phyloP scores from a whole-genome alignment of 2,797 vertebrate species.

The Epinephelus awoara region DNA sequence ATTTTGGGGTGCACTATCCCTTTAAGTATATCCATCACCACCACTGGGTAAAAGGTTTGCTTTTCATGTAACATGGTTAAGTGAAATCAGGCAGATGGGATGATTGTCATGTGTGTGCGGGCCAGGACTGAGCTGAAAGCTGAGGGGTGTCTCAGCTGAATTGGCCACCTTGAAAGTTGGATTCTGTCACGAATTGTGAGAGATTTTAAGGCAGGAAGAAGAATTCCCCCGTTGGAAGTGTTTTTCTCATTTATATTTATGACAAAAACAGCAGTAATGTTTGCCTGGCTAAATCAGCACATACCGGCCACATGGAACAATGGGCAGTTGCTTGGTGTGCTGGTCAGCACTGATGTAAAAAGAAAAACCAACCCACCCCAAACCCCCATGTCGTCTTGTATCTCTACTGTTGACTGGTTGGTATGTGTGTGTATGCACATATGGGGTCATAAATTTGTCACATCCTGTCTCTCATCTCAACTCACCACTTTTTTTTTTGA shows the following conservation, averaged over 20 bases:
- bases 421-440: background rate
- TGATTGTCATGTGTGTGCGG: background rate
- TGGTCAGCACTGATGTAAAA: slow-evolving; percentile 42
- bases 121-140: slow-evolving; percentile 3
- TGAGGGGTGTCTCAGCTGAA: background rate
- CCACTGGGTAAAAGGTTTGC: background rate
- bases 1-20: no score
- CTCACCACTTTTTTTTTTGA: slow-evolving; percentile 9
- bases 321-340: slow-evolving; percentile 19
- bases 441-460: slow-evolving; percentile 46
- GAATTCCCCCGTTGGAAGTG: background rate
- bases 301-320: slow-evolving; percentile 44
- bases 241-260: slow-evolving; percentile 48
- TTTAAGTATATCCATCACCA: background rate
- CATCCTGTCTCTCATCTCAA: slow-evolving; percentile 8
- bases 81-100: slow-evolving; percentile 6
- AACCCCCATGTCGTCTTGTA: slow-evolving; percentile 16
- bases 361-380: background rate
- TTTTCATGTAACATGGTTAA: background rate
- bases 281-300: slow-evolving; percentile 19
- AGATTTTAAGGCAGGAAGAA: slow-evolving; percentile 17
- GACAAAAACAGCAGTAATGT: slow-evolving; percentile 33
- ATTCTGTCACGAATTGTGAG: slow-evolving; percentile 11
- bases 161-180: background rate
- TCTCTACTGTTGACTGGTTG: slow-evolving; percentile 37